phyloP scores from a whole-genome alignment of 2,113 vertebrate genomes.

The Petrocephalus microphthalmus region DNA sequence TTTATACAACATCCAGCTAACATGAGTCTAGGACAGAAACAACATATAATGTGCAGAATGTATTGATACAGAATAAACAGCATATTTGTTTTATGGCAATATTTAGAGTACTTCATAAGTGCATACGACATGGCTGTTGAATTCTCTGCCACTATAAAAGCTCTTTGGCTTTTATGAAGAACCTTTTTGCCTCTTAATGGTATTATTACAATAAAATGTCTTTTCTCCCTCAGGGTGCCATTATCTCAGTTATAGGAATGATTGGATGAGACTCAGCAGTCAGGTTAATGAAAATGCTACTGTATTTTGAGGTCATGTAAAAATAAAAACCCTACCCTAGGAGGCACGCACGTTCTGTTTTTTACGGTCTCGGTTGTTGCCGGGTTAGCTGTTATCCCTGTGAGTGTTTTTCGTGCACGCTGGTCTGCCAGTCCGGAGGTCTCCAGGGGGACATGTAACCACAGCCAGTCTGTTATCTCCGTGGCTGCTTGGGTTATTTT shows the following conservation, averaged over 20 bases:
- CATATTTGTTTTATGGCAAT: neutral
- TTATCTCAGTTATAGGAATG: slow-evolving; percentile 13
- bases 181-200: neutral
- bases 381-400: neutral
- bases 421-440: neutral
- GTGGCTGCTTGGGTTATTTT: neutral
- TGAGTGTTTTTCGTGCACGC: neutral
- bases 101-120: neutral
- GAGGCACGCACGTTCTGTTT: neutral
- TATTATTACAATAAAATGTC: slow-evolving; percentile 11
- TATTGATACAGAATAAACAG: neutral
- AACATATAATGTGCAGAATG: neutral
- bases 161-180: neutral
- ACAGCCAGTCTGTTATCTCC: neutral
- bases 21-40: neutral
- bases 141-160: slow-evolving; percentile 10
- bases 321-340: neutral
- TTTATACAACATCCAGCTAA: neutral
- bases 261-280: slow-evolving; percentile 19
- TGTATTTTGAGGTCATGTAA: slow-evolving; percentile 9
- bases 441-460: neutral
- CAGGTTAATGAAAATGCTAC: slow-evolving; percentile 14
- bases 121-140: neutral
- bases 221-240: slow-evolving; percentile 13
- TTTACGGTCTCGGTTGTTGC: neutral